Conservation (phyloP, 2,113 vertebrate species). For the Eudyptes chrysolophus region DNA sequence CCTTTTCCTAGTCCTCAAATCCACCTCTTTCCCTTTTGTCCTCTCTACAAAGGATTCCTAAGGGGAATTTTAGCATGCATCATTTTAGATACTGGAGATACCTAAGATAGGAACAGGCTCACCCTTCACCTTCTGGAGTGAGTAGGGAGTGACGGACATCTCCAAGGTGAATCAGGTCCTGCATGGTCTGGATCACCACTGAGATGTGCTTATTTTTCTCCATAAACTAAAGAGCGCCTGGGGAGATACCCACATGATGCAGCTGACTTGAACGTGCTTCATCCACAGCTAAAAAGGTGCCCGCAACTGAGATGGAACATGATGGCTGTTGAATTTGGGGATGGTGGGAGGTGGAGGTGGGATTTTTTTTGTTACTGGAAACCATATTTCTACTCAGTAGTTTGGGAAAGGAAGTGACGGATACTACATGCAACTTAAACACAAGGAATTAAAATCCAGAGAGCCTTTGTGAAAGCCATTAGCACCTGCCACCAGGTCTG, state of each 20-base stretch:
- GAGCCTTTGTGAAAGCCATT: conserved; percentile 19
- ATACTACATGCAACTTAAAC: neutral
- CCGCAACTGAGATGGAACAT: neutral
- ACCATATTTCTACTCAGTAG: neutral
- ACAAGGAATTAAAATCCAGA: conserved; percentile 6
- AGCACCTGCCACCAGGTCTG: conserved; percentile 32
- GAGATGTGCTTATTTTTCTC: neutral
- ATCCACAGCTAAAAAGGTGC: rapidly evolving
- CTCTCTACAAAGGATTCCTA: neutral
- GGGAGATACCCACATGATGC: neutral
- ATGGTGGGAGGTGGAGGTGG: neutral
- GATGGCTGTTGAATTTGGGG: neutral
- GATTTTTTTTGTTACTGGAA: neutral
- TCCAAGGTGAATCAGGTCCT: neutral
- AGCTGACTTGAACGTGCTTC: neutral
- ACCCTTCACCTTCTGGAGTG: neutral
- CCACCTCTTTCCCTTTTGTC: neutral
- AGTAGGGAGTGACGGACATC: neutral
- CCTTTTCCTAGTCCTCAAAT: neutral
- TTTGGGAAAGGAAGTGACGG: neutral
- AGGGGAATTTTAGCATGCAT: neutral
- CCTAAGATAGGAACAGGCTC: neutral
- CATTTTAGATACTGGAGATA: neutral
- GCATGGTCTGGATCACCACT: neutral
- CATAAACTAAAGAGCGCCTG: neutral